Percentiles rank a stretch among this genome's conserved stretches.
These are phyloP conservation scores for Dolichomitus sp. DNA, from an alignment of 2,888 invertebrate genomes.

Conservation along the genomic window DNA sequence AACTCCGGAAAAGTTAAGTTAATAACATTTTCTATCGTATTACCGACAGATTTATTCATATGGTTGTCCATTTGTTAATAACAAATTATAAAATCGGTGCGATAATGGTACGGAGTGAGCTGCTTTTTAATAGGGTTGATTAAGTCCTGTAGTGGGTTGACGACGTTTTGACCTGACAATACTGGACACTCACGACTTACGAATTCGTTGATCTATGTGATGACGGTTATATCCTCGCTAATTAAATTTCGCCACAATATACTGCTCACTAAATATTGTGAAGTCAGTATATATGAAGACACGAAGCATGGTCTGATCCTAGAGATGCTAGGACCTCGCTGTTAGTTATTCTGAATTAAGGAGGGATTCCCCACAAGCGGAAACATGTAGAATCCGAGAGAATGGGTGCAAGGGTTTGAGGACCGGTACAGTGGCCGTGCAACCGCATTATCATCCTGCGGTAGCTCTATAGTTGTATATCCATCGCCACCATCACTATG, in stretches of 20 bases:
- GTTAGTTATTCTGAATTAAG: slow-evolving; percentile 6
- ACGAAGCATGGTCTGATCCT: background rate
- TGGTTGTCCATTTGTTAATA: no score
- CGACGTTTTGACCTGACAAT: no score
- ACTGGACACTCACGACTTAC: background rate
- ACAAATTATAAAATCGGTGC: no score
- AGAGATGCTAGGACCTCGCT: background rate
- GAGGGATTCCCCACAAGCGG: background rate
- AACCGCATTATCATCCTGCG: slow-evolving; percentile 35
- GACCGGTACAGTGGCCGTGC: slow-evolving; percentile 4
- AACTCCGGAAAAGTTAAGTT: no score
- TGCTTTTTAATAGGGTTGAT: no score
- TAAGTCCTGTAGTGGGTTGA: no score
- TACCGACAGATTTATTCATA: no score
- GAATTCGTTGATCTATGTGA: background rate
- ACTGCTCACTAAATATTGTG: background rate
- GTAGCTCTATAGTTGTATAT: slow-evolving; percentile 17
- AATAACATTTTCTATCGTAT: no score
- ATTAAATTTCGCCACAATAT: background rate
- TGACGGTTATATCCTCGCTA: background rate
- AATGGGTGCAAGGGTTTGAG: background rate
- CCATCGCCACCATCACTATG: slow-evolving; percentile 25
- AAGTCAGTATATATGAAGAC: background rate
- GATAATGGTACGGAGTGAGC: no score
- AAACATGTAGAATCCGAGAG: background rate